Evolutionary conservation across 2,888 invertebrate genomes (phyloP), one percentile per base, ranked within the genome.

Genomic region (Megaustenia siamemsis): DNA sequence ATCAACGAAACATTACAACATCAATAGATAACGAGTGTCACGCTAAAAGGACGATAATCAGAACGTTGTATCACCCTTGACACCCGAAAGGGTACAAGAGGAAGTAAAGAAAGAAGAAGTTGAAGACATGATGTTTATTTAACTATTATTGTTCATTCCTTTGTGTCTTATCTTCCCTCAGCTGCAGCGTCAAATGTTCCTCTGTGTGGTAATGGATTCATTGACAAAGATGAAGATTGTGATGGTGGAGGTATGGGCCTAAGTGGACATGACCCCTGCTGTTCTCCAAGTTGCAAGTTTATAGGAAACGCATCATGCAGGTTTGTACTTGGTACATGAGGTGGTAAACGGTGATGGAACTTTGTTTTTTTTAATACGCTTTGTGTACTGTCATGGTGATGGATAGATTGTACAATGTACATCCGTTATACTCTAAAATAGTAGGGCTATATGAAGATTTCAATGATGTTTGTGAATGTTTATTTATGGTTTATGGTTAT

Each of bases 151-250:
- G 15, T 78, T 63, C 12, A n/a, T n/a, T n/a, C n/a, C n/a, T n/a
- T n/a, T n/a, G n/a, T n/a, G n/a, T n/a, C n/a, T n/a, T n/a, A 32
- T 49, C 43, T 43, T 45, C 5, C 18, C 80, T 8, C 84, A 89
- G 90, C 86, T 85, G 87, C 85, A 12, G 78, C 66, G 12, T 82
- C 88, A 1, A 87, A 88, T 80, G 86, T 86, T 94, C 97, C 98
- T 82, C 98, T 98, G 94, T 99, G 99, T 94, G 99, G 99, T 15
- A 99, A 99, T 95, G 95, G 98, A 88, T 83, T 88, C 21, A 95
- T 98, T 21, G 98, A 99, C 0, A 98, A 97, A 4, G 98, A 97
- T 88, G 99, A 99, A 94, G 97, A 99, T 94, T 99, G 99, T 93
- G 99, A 99, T 93, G 98, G 98, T 43, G 99, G 99, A 1, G 95